These are phyloP conservation scores for Schizothorax lantsangensis DNA, from an alignment of 2,797 vertebrate species.

Conservation along the genomic window DNA sequence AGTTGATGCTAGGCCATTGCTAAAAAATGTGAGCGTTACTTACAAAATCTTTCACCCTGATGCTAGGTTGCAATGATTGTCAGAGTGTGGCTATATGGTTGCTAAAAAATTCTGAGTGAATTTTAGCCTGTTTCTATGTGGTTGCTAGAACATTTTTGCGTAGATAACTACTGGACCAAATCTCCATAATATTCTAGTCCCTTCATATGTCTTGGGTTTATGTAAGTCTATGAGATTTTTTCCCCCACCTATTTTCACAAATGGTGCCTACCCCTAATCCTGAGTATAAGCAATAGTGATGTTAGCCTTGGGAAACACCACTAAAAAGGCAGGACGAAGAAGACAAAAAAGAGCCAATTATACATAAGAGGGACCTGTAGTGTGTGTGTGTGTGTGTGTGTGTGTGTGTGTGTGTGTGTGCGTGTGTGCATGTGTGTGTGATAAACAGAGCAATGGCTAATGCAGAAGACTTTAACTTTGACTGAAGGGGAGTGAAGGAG, in stretches of 20 bases:
- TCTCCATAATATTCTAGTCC: not conserved
- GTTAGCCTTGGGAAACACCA: not conserved
- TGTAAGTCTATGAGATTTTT: not conserved
- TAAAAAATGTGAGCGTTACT: not conserved
- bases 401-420: not conserved
- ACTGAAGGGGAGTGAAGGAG: conserved; percentile 14
- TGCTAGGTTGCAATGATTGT: no score
- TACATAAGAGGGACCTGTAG: not conserved
- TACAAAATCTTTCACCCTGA: no score
- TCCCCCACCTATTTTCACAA: not conserved
- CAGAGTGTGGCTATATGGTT: no score
- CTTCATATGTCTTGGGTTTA: not conserved
- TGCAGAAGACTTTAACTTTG: conserved; percentile 24
- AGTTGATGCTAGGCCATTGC: not conserved
- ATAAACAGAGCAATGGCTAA: conserved; percentile 3
- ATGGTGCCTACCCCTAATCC: not conserved
- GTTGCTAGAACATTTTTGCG: no score
- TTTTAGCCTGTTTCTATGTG: no score
- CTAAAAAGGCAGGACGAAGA: not conserved
- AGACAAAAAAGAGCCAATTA: not conserved
- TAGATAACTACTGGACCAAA: not conserved
- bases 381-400: not conserved
- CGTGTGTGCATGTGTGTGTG: not conserved
- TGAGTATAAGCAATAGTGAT: not conserved
- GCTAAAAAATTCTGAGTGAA: no score